Evolutionary conservation across 2,888 invertebrate genomes (phyloP).

Genomic region (Lochmaea capreae): DNA sequence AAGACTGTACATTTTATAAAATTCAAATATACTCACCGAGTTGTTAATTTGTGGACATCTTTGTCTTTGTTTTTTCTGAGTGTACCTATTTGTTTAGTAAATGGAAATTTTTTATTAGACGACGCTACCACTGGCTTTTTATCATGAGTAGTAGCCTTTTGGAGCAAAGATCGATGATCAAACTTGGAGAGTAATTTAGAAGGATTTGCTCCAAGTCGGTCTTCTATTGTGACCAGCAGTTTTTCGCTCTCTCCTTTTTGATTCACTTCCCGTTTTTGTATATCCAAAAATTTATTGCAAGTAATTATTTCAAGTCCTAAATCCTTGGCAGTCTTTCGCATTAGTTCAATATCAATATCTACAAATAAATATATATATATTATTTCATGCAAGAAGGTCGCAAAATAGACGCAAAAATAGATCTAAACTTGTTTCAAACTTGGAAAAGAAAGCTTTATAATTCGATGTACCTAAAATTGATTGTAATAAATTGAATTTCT

Average conservation of each 20-base stretch:
- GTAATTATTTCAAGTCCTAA: constrained; percentile 30
- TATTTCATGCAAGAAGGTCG: not conserved
- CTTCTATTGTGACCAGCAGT: not conserved
- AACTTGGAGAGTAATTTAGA: not conserved
- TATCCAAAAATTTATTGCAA: not conserved
- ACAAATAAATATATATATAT: constrained; percentile 18
- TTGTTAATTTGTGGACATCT: not conserved
- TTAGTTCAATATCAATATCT: constrained; percentile 36
- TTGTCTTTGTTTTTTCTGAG: not conserved
- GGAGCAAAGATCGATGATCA: not conserved
- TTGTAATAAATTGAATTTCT: too few relatives aligned
- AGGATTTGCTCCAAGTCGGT: not conserved
- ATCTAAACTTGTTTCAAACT: too few relatives aligned
- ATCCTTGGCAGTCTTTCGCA: constrained; percentile 41
- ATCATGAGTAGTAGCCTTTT: not conserved
- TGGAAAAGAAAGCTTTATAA: too few relatives aligned
- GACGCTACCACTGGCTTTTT: not conserved
- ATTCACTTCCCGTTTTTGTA: constrained; percentile 15
- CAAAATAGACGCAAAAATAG: too few relatives aligned
- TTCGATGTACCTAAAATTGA: too few relatives aligned
- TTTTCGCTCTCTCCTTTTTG: not conserved
- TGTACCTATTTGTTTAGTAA: not conserved
- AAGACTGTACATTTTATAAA: not conserved
- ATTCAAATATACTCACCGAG: not conserved
- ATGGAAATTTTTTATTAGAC: not conserved